A percentile compares a stretch with the other conserved stretches of the same genome.
These are phyloP conservation scores for Pelodiscus sinensis DNA, from an alignment of 2,113 vertebrate genomes.

Conservation along the genomic window DNA sequence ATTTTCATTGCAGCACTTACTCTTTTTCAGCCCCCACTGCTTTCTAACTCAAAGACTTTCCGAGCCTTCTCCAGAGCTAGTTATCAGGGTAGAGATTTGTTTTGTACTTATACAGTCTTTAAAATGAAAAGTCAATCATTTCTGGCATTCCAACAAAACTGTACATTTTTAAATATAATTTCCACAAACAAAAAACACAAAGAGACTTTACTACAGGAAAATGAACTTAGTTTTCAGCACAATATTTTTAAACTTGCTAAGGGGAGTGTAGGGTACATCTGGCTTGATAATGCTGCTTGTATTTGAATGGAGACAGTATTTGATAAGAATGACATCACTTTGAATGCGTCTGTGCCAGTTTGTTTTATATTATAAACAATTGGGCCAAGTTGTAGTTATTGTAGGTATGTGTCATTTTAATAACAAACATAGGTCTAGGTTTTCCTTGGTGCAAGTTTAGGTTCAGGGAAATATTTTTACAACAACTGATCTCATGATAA, in stretches of 20 bases:
- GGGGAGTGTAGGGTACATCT: fast-evolving
- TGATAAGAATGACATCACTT: neutral
- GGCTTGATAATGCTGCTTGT: fast-evolving
- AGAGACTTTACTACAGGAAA: neutral
- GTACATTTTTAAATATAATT: neutral
- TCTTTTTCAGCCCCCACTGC: neutral
- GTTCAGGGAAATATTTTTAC: slow-evolving; percentile 39
- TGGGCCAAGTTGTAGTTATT: neutral
- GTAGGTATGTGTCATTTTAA: neutral
- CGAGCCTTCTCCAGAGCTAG: neutral
- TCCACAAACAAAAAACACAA: neutral
- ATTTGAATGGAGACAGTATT: neutral
- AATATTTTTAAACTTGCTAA: neutral
- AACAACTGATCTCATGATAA: slow-evolving; percentile 10
- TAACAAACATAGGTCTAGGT: slow-evolving; percentile 18
- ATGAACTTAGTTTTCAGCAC: neutral
- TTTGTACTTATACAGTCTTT: neutral
- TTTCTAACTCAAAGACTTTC: neutral
- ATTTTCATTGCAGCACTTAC: neutral
- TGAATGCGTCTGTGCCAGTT: neutral
- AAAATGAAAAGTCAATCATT: neutral
- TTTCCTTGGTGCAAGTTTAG: neutral
- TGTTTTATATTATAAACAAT: neutral
- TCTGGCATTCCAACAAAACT: fast-evolving
- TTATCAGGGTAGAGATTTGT: neutral